Base-by-base conservation (phyloP, 2,113 vertebrate genomes). In the Mesembrinibis cayennensis region DNA sequence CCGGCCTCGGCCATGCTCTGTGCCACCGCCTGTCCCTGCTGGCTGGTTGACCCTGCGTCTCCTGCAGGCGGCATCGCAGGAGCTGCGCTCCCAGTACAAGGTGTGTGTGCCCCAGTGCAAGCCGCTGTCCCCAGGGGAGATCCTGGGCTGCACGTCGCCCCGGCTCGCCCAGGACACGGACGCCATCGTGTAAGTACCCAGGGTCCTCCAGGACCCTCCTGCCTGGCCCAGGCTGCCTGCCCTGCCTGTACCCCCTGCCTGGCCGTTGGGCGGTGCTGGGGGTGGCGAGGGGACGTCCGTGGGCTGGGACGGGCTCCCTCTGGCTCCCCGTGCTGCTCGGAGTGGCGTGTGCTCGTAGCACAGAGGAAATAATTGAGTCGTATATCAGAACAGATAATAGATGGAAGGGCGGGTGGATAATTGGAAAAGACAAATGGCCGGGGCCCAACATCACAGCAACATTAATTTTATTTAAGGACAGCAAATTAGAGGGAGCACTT, bases 41-140 rank as follows among this genome's bases (percentile, higher is more conserved):
- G 30, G 10, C 26, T 16, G 4, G 34, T 55, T 96, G 61, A 96
- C 62, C 53, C 21, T 73, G 5, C 0, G 0, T 55, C 59, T 72
- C 59, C 77, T 9, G 5, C 95, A 99, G 98, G 97, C 98, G 22
- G 98, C 95, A 15, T 91, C 97, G 5, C 98, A 98, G 80, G 99
- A 98, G 52, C 98, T 99, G 82, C 98, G 95, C 82, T 93, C 98
- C 16, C 98, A 99, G 61, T 99, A 99, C 47, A 97, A 98, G 16
- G 97, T 99, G 94, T 96, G 98, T 45, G 98, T 99, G 38, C 99
- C 99, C 45, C 99, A 99, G 97, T 99, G 99, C 97, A 99, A 99
- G 59, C 99, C 99, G 0, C 98, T 99, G 89, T 99, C 99, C n/a
- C 99, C 99, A 0, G 99, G 99, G 32, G 99, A 99, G 97, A 98